Conservation (phyloP, 2,113 vertebrate species). For the Pristiophorus japonicus region DNA sequence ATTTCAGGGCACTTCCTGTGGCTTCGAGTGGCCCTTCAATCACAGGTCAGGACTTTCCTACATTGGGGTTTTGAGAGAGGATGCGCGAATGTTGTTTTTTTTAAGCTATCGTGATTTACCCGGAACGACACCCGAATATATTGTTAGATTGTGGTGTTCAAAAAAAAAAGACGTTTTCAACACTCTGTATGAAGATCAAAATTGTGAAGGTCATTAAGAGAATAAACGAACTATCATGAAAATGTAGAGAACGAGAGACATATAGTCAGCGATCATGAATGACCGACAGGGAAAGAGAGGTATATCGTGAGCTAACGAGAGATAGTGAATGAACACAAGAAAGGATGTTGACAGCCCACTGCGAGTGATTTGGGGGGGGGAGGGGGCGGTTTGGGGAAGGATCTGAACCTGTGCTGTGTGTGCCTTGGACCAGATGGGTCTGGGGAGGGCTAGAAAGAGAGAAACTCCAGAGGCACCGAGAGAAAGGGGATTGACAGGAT, state of each 20-base stretch:
- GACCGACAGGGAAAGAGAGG: too few species aligned
- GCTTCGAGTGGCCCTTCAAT: background rate
- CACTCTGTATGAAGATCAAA: background rate
- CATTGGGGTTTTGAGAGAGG: background rate
- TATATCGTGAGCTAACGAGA: too few species aligned
- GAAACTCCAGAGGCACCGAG: background rate
- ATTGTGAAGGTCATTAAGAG: background rate
- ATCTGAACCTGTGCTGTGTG: slow-evolving; percentile 41
- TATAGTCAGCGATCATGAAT: background rate
- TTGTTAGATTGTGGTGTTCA: background rate
- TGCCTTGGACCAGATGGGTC: background rate
- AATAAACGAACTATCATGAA: background rate
- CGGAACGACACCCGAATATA: background rate
- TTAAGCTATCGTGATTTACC: background rate
- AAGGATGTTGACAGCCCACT: background rate
- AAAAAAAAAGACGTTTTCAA: background rate
- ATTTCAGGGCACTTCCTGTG: background rate
- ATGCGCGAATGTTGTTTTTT: background rate
- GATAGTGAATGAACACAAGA: background rate
- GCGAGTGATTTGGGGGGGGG: background rate
- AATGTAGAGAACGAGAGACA: background rate
- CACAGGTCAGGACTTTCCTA: background rate
- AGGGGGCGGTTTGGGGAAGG: too few species aligned
- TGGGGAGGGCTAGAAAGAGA: background rate
- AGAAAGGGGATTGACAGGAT: too few species aligned